A percentile compares a stretch with the other conserved stretches of the same genome.
Evolutionary conservation across 2,797 vertebrate species (phyloP).

Genomic region (Peromyscus nudipes): DNA sequence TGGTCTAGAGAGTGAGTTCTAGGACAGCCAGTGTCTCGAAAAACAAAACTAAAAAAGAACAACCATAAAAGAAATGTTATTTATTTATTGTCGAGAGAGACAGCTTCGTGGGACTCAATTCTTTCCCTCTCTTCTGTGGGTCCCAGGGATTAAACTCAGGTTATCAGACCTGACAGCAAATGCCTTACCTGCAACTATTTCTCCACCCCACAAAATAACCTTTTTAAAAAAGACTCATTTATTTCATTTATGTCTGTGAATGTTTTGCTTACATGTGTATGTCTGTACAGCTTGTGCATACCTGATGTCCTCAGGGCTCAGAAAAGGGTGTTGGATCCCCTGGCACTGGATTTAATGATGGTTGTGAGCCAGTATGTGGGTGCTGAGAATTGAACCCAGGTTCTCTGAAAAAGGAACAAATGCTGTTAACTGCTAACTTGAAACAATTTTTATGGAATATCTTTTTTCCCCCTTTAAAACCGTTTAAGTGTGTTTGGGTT

Average conservation of each 20-base stretch:
- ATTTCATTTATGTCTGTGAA: neutral
- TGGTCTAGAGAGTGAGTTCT: neutral
- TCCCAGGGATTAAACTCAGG: neutral
- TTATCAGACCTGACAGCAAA: neutral
- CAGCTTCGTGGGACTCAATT: neutral
- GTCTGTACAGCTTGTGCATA: neutral
- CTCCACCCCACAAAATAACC: neutral
- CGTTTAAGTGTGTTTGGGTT: slow-evolving; percentile 38
- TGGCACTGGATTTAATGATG: neutral
- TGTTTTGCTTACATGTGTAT: neutral
- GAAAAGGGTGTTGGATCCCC: neutral
- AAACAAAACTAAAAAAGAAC: neutral
- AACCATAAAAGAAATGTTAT: neutral
- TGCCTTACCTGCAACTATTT: neutral
- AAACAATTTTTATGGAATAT: neutral
- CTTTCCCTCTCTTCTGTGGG: neutral
- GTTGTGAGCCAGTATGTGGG: neutral
- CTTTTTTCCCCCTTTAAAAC: neutral
- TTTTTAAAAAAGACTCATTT: neutral
- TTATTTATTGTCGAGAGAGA: neutral
- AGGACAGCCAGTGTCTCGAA: neutral
- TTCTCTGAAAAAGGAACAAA: neutral
- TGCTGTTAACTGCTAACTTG: neutral
- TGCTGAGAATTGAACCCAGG: neutral
- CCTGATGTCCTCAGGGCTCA: neutral